Percentiles rank a stretch among this genome's conserved stretches.
Evolutionary conservation across 2,888 invertebrate species (phyloP).

Genomic region (Lasioglossum oenotherae): DNA sequence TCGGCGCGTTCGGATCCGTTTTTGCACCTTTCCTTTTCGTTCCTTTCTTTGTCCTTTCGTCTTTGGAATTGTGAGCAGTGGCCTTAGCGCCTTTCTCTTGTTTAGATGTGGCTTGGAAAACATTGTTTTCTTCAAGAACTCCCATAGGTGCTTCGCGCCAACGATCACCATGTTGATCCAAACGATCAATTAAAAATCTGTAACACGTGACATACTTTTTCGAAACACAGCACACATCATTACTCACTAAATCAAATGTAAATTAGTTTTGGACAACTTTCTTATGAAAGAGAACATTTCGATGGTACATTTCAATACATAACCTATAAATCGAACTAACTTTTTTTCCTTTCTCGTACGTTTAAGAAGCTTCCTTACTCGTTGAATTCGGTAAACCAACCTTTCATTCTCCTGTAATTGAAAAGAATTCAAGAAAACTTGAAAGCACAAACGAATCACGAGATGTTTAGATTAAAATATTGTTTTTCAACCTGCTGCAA

Average conservation of each 20-base stretch:
- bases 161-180: slow-evolving; percentile 89
- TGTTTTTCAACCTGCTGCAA: slow-evolving; percentile 86
- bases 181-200: slow-evolving; percentile 88
- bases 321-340: slow-evolving; percentile 80
- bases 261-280: background rate
- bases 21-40: slow-evolving; percentile 87
- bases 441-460: background rate
- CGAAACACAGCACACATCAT: no score
- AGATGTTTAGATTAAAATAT: background rate
- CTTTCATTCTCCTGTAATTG: slow-evolving; percentile 89
- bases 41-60: slow-evolving; percentile 85
- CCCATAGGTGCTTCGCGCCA: slow-evolving; percentile 88
- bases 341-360: slow-evolving; percentile 89
- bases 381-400: slow-evolving; percentile 89
- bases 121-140: slow-evolving; percentile 83
- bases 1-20: slow-evolving; percentile 91
- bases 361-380: slow-evolving; percentile 89
- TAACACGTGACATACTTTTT: background rate
- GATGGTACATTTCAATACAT: slow-evolving; percentile 47
- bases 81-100: slow-evolving; percentile 79
- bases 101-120: slow-evolving; percentile 79
- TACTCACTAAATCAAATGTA: background rate
- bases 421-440: slow-evolving; percentile 17
- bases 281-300: background rate
- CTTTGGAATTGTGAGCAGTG: slow-evolving; percentile 73